Conservation (phyloP, 1,140 invertebrate genomes). For the Zaprionus tsacasi region DNA sequence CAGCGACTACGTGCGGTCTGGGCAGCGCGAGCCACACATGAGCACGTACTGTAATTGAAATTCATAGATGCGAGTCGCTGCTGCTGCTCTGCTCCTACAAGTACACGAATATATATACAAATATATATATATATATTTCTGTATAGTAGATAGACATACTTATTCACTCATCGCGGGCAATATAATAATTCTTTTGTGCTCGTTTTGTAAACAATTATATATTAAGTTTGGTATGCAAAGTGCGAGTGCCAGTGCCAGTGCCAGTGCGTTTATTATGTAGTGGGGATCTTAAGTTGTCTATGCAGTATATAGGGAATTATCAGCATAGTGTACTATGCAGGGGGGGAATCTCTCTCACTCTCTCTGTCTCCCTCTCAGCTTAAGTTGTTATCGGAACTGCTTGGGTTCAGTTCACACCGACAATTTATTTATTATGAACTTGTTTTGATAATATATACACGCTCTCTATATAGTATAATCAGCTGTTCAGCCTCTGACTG, state of each 20-base stretch:
- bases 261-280: slow-evolving; percentile 48
- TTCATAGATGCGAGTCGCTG: slow-evolving; percentile 70
- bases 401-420: slow-evolving; percentile 10
- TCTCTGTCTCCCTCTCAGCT: background rate
- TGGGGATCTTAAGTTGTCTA: background rate
- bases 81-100: slow-evolving; percentile 17
- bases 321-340: background rate
- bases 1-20: slow-evolving; percentile 60
- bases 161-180: slow-evolving; percentile 41
- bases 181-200: slow-evolving; percentile 72
- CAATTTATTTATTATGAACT: slow-evolving; percentile 7
- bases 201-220: slow-evolving; percentile 75
- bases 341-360: background rate
- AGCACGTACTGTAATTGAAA: slow-evolving; percentile 77
- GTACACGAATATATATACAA: slow-evolving; percentile 20
- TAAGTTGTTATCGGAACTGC: slow-evolving; percentile 11
- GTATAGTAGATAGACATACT: slow-evolving; percentile 25
- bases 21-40: slow-evolving; percentile 64
- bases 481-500: background rate
- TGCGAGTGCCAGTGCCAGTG: slow-evolving; percentile 52
- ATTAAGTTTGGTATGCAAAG: slow-evolving; percentile 73
- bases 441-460: background rate
- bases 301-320: slow-evolving; percentile 4
- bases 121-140: slow-evolving; percentile 25
- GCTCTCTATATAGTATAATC: background rate